These are phyloP conservation scores for Aphaenogaster floridana DNA, from an alignment of 1,140 invertebrate genomes.

Conservation along the genomic window DNA sequence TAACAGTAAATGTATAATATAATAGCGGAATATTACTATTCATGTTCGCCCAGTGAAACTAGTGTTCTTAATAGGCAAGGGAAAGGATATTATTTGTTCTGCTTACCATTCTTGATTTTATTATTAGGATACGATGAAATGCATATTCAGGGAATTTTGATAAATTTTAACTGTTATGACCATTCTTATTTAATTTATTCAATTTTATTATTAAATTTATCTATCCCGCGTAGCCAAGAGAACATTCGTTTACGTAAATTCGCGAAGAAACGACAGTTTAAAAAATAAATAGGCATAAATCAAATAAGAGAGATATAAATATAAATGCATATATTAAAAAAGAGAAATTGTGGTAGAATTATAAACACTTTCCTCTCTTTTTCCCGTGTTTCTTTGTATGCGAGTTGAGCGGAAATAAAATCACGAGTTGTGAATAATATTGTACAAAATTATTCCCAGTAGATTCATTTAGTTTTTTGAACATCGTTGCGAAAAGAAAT, in stretches of 20 bases:
- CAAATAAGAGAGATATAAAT: not conserved
- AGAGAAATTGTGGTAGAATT: slow-evolving; percentile 5
- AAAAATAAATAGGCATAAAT: not conserved
- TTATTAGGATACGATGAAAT: not conserved
- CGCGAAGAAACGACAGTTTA: not conserved
- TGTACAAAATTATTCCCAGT: not conserved
- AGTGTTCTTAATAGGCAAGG: not conserved
- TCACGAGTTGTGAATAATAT: slow-evolving; percentile 2
- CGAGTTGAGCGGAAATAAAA: slow-evolving; percentile 11
- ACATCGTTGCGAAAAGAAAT: not conserved
- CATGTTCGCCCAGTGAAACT: not conserved
- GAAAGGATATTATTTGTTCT: not conserved
- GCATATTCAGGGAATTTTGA: not conserved
- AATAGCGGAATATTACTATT: slow-evolving; percentile 12
- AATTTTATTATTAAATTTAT: slow-evolving; percentile 13
- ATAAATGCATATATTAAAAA: not conserved
- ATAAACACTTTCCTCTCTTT: not conserved
- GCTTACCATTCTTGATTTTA: not conserved
- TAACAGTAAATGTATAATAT: slow-evolving; percentile 2
- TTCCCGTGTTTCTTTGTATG: not conserved
- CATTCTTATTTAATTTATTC: not conserved
- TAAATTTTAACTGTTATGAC: not conserved
- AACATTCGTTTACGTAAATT: not conserved
- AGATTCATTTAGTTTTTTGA: slow-evolving; percentile 15
- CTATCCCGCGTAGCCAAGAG: not conserved